These are phyloP conservation scores for Oncorhynchus kisutch DNA, from an alignment of 2,113 vertebrate genomes.

Conservation along the genomic window DNA sequence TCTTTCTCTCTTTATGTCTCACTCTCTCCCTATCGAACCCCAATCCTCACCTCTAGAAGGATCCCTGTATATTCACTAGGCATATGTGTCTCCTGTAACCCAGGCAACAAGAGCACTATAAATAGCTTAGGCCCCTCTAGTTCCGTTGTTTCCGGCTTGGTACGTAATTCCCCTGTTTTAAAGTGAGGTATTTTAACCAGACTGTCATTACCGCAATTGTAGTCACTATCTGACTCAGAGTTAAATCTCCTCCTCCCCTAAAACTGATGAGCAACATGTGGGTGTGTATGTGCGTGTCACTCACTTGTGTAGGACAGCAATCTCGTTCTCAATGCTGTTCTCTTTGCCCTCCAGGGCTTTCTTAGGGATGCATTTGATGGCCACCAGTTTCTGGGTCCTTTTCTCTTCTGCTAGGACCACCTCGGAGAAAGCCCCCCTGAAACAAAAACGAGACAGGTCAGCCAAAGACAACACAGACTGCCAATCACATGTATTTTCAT, in stretches of 20 bases:
- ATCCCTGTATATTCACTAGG: constrained; percentile 53
- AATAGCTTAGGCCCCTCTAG: constrained; percentile 71
- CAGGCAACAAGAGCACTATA: constrained; percentile 77
- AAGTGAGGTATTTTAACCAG: constrained; percentile 47
- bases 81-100: constrained; percentile 72
- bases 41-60: constrained; percentile 52
- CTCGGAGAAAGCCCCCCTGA: constrained; percentile 95
- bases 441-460: constrained; percentile 50
- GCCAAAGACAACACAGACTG: background rate
- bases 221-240: background rate
- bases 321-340: constrained; percentile 97
- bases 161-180: constrained; percentile 66
- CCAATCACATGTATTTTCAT: background rate
- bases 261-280: background rate
- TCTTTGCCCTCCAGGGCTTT: constrained; percentile 95
- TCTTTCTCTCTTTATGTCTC: background rate
- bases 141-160: constrained; percentile 66
- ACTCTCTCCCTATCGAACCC: background rate
- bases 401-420: constrained; percentile 95
- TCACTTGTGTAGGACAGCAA: constrained; percentile 94
- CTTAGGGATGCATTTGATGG: constrained; percentile 97
- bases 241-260: background rate
- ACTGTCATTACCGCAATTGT: constrained; percentile 29
- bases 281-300: constrained; percentile 38
- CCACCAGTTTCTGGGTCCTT: constrained; percentile 87